A percentile compares a stretch with the other conserved stretches of the same genome.
phyloP scores from a whole-genome alignment of 2,113 vertebrate genomes.

The Anthoscopus minutus region DNA sequence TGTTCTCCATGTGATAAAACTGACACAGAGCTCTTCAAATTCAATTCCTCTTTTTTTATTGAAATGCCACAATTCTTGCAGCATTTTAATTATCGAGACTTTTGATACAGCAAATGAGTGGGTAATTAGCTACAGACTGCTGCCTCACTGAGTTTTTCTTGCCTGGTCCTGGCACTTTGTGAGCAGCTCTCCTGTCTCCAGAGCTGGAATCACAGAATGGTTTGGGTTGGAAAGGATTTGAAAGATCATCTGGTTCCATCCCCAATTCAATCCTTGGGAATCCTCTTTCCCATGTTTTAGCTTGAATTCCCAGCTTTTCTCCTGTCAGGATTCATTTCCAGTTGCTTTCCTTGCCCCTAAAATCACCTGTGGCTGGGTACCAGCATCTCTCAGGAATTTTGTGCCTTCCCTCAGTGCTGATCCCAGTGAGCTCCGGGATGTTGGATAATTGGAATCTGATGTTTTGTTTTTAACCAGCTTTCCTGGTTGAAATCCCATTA shows the following conservation, averaged over 20 bases:
- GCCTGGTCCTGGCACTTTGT: background rate
- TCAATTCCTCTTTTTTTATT: background rate
- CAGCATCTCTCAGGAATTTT: background rate
- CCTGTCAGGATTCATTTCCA: background rate
- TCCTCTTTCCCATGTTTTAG: background rate
- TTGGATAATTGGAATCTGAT: background rate
- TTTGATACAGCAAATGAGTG: background rate
- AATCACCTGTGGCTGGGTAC: no score
- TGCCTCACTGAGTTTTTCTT: background rate
- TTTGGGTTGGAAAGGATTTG: background rate
- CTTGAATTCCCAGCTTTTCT: background rate
- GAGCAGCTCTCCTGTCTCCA: background rate
- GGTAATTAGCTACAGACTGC: background rate
- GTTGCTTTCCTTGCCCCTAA: background rate
- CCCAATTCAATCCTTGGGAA: no score
- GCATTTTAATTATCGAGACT: background rate
- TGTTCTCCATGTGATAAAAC: background rate
- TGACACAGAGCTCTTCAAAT: background rate
- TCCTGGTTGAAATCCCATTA: background rate
- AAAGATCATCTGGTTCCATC: background rate
- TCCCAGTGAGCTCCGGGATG: rapidly evolving
- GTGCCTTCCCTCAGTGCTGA: background rate
- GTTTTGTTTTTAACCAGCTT: background rate
- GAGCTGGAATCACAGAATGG: background rate
- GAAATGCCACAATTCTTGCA: background rate